Conservation (phyloP, 2,797 vertebrate species). For the Choloepus didactylus region DNA sequence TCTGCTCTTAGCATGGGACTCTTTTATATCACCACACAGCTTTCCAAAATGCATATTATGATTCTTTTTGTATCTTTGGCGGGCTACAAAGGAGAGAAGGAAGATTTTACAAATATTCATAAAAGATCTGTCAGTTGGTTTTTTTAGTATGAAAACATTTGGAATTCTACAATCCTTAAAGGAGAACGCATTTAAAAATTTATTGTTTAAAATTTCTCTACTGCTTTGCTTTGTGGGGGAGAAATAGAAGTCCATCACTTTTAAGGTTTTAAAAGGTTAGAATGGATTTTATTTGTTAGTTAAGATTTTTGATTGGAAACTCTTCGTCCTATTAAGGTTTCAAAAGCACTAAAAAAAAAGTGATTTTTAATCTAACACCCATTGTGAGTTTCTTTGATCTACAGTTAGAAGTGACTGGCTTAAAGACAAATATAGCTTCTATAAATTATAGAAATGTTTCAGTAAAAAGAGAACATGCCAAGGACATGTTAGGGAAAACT, state of each 20-base stretch:
- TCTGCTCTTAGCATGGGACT: slow-evolving; percentile 86
- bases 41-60: slow-evolving; percentile 86
- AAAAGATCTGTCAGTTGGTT: slow-evolving; percentile 83
- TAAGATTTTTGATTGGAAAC: slow-evolving; percentile 66
- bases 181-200: slow-evolving; percentile 70
- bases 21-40: slow-evolving; percentile 85
- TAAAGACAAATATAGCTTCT: slow-evolving; percentile 49
- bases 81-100: slow-evolving; percentile 79
- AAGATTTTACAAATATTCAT: slow-evolving; percentile 82
- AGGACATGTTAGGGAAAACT: slow-evolving; percentile 53
- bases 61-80: slow-evolving; percentile 84
- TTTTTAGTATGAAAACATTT: slow-evolving; percentile 78
- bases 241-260: slow-evolving; percentile 78
- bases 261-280: slow-evolving; percentile 75
- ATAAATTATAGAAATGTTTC: slow-evolving; percentile 60
- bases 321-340: slow-evolving; percentile 30
- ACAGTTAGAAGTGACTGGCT: neutral
- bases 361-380: slow-evolving; percentile 20
- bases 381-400: slow-evolving; percentile 26
- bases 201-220: slow-evolving; percentile 78
- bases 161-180: slow-evolving; percentile 65
- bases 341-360: neutral
- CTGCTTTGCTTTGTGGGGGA: slow-evolving; percentile 62
- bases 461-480: slow-evolving; percentile 15
- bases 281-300: slow-evolving; percentile 70